Base-by-base conservation (phyloP, 2,888 invertebrate species). In the Zaprionus bogoriensis region DNA sequence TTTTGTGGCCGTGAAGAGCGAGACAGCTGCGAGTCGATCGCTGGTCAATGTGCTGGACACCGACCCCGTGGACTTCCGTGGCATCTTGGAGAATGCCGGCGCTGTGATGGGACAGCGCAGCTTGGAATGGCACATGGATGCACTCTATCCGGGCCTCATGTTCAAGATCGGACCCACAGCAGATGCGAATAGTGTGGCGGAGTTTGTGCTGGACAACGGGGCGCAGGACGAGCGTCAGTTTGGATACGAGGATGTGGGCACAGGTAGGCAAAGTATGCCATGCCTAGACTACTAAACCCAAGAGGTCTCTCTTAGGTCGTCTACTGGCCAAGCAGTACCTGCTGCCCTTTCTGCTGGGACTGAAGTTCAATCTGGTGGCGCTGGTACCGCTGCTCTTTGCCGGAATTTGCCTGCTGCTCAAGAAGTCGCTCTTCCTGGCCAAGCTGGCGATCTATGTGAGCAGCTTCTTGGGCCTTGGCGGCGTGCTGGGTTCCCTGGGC, bases 341-440 rank as follows among this genome's bases (percentile, higher is more conserved):
- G n/a, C 91, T 96, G 14, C 96, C 96, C 20, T 93, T 96, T 77
- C 92, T 96, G 1, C 92, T 96, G 9, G 96, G 96, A 5, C 93
- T 96, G 73, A 96, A 96, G 90, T 95, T 96, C 86, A 96, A 95
- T 85, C 91, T 96, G 39, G 93, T 94, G 1, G 95, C 95, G 0
- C 88, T 96, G 60, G 91, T 96, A 12, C 96, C 96, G 0, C 87
- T 96, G 48, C 86, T 96, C 6, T 93, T 96, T 65, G 95, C 95
- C 1, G 87, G 93, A 6, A 90, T 96, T 30, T 92, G 95, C 42
- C 81, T 96, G 38, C 92, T 96, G 2, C 94, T 95, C 17, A 96
- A 96, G 86, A 96, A 96, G 85, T 95, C 96, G 0, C 92, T 96
- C 41, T 87, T 96, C 1, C 85, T 96, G 12, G 95, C 95, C 42